These are phyloP conservation scores for Ceuthmochares aereus DNA, from an alignment of 2,113 vertebrate species.

Conservation along the genomic window DNA sequence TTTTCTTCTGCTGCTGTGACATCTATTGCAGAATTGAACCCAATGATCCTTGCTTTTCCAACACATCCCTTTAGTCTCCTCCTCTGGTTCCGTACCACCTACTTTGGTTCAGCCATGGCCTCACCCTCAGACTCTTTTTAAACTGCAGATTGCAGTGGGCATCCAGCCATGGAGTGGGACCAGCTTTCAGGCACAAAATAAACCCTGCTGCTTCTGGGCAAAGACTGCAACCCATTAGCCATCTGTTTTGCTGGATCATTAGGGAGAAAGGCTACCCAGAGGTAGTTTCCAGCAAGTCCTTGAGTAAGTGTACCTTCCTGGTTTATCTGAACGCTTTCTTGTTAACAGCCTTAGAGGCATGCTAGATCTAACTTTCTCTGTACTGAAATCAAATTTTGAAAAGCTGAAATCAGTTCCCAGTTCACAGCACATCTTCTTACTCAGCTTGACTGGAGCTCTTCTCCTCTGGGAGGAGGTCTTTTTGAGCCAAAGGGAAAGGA, in stretches of 20 bases:
- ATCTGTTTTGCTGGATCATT: conserved; percentile 36
- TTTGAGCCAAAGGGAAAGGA: conserved; percentile 17
- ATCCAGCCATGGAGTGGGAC: conserved; percentile 47
- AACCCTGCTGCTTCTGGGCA: conserved; percentile 35
- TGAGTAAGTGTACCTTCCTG: background rate
- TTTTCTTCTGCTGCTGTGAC: background rate
- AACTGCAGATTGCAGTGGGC: conserved; percentile 6
- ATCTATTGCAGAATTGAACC: background rate
- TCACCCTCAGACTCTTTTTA: background rate
- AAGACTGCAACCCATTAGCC: conserved; percentile 40
- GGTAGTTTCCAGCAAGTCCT: background rate
- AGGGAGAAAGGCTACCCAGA: background rate
- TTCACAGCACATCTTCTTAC: background rate
- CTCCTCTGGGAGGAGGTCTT: conserved; percentile 27
- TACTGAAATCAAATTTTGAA: background rate
- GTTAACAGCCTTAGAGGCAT: background rate
- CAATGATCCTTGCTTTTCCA: background rate
- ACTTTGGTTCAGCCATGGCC: background rate
- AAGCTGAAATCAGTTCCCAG: background rate
- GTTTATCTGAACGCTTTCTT: background rate
- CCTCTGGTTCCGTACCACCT: background rate
- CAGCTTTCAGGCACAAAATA: conserved; percentile 39
- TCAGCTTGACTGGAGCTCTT: conserved; percentile 1
- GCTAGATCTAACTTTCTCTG: background rate
- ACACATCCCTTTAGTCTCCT: background rate